phyloP scores from a whole-genome alignment of 2,797 vertebrate genomes.

The Lacerta viridis region DNA sequence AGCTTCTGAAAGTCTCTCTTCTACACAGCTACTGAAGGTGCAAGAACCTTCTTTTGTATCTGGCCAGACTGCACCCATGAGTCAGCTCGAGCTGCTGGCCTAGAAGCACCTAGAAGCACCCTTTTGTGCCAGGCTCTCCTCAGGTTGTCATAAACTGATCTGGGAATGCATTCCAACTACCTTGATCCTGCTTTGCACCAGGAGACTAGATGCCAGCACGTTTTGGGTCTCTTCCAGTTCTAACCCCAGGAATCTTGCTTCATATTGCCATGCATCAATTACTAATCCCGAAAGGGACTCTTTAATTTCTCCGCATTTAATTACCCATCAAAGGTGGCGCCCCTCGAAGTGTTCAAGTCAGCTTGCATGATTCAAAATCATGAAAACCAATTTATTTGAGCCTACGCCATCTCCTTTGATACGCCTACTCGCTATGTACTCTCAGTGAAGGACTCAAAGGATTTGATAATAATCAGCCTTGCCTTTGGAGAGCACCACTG shows the following conservation, averaged over 20 bases:
- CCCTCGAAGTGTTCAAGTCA: neutral
- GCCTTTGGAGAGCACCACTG: neutral
- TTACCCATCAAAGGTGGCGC: neutral
- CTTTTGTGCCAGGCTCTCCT: neutral
- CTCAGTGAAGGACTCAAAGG: neutral
- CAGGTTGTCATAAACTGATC: neutral
- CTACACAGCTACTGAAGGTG: neutral
- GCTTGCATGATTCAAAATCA: neutral
- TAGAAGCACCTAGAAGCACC: neutral
- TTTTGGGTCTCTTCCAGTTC: neutral
- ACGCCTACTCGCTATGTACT: neutral
- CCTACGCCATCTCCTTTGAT: constrained; percentile 12
- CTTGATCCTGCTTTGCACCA: neutral
- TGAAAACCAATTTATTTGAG: neutral
- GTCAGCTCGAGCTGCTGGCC: neutral
- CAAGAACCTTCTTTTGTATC: neutral
- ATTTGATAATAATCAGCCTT: neutral
- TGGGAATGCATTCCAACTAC: neutral
- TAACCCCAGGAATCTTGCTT: neutral
- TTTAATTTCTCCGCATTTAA: neutral
- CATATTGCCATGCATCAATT: neutral
- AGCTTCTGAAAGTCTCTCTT: too few relatives aligned
- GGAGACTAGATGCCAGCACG: neutral
- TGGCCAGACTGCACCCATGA: neutral
- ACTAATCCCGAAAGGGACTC: neutral